These are phyloP conservation scores for Axea sp. DNA, from an alignment of 2,888 invertebrate species.

Conservation along the genomic window DNA sequence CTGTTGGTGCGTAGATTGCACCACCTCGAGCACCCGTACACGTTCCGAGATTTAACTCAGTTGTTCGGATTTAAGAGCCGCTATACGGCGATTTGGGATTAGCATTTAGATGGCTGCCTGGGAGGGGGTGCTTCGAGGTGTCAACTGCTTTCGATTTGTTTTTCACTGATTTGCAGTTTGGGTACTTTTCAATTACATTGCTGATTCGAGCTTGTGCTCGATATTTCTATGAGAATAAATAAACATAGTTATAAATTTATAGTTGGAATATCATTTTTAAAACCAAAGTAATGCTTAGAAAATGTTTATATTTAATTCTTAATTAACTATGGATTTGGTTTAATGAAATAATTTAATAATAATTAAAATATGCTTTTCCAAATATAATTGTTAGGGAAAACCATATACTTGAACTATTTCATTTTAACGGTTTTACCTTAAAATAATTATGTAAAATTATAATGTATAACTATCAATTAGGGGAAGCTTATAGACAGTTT, in stretches of 20 bases:
- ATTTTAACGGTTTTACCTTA: conserved; percentile 16
- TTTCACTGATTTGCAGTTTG: neutral
- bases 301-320: too few relatives aligned
- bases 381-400: conserved; percentile 20
- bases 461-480: conserved; percentile 26
- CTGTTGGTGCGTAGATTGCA: conserved; percentile 72
- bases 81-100: conserved; percentile 25
- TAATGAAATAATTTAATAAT: too few relatives aligned
- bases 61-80: conserved; percentile 27
- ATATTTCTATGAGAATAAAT: too few relatives aligned
- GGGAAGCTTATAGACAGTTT: conserved; percentile 9
- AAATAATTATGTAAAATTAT: conserved; percentile 33
- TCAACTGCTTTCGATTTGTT: conserved; percentile 20
- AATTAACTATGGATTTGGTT: too few relatives aligned
- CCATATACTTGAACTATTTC: neutral
- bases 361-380: too few relatives aligned
- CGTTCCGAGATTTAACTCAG: conserved; percentile 15
- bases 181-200: neutral
- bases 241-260: too few relatives aligned
- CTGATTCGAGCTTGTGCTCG: too few relatives aligned
- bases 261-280: too few relatives aligned
- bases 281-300: too few relatives aligned
- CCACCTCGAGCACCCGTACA: conserved; percentile 65
- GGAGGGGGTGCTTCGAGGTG: conserved; percentile 14
- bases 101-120: conserved; percentile 38